These are phyloP conservation scores for Allophyes oxyacanthae DNA, from an alignment of 2,888 invertebrate species.

Conservation along the genomic window DNA sequence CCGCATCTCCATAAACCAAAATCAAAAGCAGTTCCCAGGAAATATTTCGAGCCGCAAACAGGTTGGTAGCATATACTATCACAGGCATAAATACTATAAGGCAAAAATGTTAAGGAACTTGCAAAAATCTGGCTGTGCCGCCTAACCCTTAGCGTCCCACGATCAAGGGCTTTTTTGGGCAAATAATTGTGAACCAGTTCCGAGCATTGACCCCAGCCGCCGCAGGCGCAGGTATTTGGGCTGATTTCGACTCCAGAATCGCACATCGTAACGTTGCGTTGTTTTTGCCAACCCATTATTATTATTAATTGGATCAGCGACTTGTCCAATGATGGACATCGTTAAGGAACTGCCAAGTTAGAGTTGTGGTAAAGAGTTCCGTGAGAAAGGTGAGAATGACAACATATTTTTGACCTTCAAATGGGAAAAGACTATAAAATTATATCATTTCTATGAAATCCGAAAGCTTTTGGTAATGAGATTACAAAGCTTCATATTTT, in stretches of 20 bases:
- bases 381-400: slow-evolving; percentile 38
- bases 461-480: slow-evolving; percentile 2
- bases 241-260: slow-evolving; percentile 84
- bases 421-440: background rate
- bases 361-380: slow-evolving; percentile 59
- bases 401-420: background rate
- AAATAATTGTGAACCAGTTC: slow-evolving; percentile 83
- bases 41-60: slow-evolving; percentile 39
- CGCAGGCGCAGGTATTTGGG: slow-evolving; percentile 79
- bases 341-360: slow-evolving; percentile 69
- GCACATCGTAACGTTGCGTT: slow-evolving; percentile 83
- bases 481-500: slow-evolving; percentile 5
- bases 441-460: slow-evolving; percentile 2
- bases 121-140: slow-evolving; percentile 61
- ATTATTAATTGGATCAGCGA: slow-evolving; percentile 87
- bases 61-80: slow-evolving; percentile 42
- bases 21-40: slow-evolving; percentile 34
- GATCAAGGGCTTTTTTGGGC: slow-evolving; percentile 81
- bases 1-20: slow-evolving; percentile 48
- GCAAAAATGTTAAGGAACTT: slow-evolving; percentile 65
- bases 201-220: slow-evolving; percentile 71
- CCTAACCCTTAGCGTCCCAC: slow-evolving; percentile 63
- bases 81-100: slow-evolving; percentile 50
- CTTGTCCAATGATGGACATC: slow-evolving; percentile 74
- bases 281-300: slow-evolving; percentile 81